A percentile compares a stretch with the other conserved stretches of the same genome.
Evolutionary conservation across 1,140 invertebrate species (phyloP).

Genomic region (Hylyphantes graminicola): DNA sequence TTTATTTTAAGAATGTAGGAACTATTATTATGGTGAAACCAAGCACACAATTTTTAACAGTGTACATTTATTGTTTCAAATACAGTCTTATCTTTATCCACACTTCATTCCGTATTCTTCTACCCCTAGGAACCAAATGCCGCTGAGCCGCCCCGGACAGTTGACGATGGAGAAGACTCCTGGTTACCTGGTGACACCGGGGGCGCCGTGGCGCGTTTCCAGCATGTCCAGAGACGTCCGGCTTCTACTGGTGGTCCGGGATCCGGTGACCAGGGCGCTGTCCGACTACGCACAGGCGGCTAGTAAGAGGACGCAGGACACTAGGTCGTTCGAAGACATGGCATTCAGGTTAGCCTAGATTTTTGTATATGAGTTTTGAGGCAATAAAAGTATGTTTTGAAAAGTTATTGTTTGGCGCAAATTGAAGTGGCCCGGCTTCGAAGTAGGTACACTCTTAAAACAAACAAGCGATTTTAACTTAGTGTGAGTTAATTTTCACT

Average conservation of each 20-base stretch:
- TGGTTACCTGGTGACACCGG: constrained; percentile 90
- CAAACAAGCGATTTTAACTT: no score
- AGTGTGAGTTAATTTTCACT: no score
- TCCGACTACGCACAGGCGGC: constrained; percentile 70
- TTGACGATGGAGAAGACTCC: constrained; percentile 97
- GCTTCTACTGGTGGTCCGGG: constrained; percentile 71
- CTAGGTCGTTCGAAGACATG: constrained; percentile 69
- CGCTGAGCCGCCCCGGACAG: constrained; percentile 82
- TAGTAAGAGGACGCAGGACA: constrained; percentile 63
- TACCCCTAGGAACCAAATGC: constrained; percentile 80
- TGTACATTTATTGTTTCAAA: no score
- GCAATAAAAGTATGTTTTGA: no score
- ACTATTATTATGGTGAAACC: no score
- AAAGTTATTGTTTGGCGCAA: no score
- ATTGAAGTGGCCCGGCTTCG: no score
- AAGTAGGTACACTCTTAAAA: no score
- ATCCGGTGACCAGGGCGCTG: constrained; percentile 72
- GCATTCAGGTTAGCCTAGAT: constrained; percentile 63
- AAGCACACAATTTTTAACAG: no score
- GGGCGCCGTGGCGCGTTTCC: constrained; percentile 79
- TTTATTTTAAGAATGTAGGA: no score
- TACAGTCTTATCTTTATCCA: no score
- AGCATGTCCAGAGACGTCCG: constrained; percentile 69
- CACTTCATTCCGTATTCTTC: background rate
- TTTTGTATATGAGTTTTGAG: background rate